Conservation (phyloP, 1,140 invertebrate genomes). For the Ceratoteleas bidentatus region DNA sequence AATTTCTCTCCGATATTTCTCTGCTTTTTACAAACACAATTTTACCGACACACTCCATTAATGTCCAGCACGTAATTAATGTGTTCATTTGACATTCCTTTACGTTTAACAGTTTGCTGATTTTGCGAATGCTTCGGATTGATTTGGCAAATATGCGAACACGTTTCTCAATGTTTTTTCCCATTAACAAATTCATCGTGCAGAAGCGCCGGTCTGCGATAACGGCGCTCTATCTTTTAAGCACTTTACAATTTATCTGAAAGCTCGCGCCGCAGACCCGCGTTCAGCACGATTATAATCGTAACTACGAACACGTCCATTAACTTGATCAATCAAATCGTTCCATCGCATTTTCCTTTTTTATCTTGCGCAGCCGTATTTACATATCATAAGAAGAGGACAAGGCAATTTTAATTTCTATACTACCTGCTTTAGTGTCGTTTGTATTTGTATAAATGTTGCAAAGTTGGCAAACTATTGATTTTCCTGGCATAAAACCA, state of each 20-base stretch:
- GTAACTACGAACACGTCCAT: not conserved
- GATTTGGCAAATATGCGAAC: conserved; percentile 28
- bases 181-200: not conserved
- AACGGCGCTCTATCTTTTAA: not conserved
- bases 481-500: no score
- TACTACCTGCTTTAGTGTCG: no score
- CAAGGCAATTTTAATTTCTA: no score
- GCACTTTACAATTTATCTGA: not conserved
- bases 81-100: conserved; percentile 21
- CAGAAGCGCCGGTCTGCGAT: not conserved
- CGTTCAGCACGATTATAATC: conserved; percentile 4
- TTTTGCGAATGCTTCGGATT: conserved; percentile 31
- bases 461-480: no score
- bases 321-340: conserved; percentile 15
- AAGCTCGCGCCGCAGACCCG: not conserved
- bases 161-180: conserved; percentile 32
- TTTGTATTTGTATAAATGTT: no score
- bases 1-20: conserved; percentile 13
- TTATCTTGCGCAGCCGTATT: not conserved
- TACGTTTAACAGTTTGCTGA: conserved; percentile 34
- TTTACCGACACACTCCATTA: conserved; percentile 28
- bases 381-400: not conserved
- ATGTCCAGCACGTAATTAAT: conserved; percentile 50
- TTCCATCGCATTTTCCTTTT: not conserved
- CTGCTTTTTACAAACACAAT: conserved; percentile 39